phyloP scores from a whole-genome alignment of 2,888 invertebrate species.

The Brachyptera putata region DNA sequence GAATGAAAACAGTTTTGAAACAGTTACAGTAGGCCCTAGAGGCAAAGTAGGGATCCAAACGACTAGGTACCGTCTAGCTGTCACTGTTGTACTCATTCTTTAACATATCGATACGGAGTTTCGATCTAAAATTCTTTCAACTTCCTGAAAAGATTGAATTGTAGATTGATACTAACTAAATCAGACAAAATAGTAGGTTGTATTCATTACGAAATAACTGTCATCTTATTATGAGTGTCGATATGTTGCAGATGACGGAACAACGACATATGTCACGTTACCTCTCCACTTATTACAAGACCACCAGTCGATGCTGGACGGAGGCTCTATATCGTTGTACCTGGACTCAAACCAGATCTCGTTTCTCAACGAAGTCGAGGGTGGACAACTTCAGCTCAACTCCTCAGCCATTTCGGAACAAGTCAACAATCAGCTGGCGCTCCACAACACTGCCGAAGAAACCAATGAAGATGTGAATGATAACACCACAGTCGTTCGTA shows the following conservation, averaged over 20 bases:
- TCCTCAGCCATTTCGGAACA: constrained; percentile 13
- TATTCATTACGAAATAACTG: no score
- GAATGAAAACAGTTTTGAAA: no score
- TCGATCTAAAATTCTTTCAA: no score
- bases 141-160: no score
- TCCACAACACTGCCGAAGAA: constrained; percentile 1
- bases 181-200: no score
- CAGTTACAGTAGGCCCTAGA: no score
- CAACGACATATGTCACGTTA: constrained; percentile 28
- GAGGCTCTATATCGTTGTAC: constrained; percentile 7
- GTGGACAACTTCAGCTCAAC: constrained; percentile 16
- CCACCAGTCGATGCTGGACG: constrained; percentile 23
- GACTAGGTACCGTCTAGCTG: no score
- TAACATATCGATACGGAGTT: no score
- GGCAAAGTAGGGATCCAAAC: no score
- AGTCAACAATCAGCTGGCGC: constrained; percentile 8
- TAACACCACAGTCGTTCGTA: not conserved
- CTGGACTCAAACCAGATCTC: constrained; percentile 18
- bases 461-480: not conserved
- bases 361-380: constrained; percentile 11
- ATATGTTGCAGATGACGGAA: constrained; percentile 9
- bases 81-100: no score
- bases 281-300: constrained; percentile 32
- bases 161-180: no score
- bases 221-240: no score